Evolutionary conservation across 2,797 vertebrate genomes (phyloP).

Genomic region (Columba guinea): DNA sequence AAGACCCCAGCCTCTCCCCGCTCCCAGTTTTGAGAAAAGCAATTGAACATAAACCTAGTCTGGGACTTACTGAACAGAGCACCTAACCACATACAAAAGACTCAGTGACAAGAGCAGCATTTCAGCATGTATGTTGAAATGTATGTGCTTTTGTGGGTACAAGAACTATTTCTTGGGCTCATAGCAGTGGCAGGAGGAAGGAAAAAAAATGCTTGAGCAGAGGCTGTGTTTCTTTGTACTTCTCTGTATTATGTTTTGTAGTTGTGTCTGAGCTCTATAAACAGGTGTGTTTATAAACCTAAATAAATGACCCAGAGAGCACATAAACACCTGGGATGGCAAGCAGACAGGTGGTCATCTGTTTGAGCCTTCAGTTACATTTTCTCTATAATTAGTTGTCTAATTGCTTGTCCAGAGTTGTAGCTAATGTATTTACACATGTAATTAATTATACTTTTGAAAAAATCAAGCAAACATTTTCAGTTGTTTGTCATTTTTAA

Average conservation of each 20-base stretch:
- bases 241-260: not conserved
- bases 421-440: not conserved
- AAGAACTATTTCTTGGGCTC: not conserved
- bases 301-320: not conserved
- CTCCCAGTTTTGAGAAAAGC: not conserved
- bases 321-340: not conserved
- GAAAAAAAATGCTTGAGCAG: not conserved
- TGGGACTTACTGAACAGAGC: not conserved
- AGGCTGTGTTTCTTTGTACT: not conserved
- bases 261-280: not conserved
- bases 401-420: constrained; percentile 18
- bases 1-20: no score
- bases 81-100: not conserved
- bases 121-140: not conserved
- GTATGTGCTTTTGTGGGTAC: not conserved
- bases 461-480: not conserved
- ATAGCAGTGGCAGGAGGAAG: not conserved
- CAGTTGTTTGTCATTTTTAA: not conserved
- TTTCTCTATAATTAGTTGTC: constrained; percentile 15
- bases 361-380: not conserved
- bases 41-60: not conserved
- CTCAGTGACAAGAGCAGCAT: not conserved
- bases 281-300: not conserved
- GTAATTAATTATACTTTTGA: not conserved
- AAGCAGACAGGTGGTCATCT: not conserved